Conservation (phyloP, 2,888 invertebrate genomes). For the Agrochola lychnidis region DNA sequence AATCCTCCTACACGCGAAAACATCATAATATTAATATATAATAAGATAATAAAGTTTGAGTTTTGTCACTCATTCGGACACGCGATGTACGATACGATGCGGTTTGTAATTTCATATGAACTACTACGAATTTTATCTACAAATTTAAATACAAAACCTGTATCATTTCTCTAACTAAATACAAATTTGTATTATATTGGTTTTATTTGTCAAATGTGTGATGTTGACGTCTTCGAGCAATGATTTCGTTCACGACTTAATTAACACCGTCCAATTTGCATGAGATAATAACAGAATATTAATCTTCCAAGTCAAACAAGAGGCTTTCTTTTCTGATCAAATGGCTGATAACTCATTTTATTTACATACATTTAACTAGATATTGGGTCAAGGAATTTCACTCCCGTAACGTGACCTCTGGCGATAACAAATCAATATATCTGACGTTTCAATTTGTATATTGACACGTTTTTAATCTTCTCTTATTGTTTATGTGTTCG, state of each 20-base stretch:
- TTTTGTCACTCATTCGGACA: slow-evolving; percentile 31
- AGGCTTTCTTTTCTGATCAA: slow-evolving; percentile 66
- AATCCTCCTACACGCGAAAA: slow-evolving; percentile 58
- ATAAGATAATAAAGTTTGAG: slow-evolving; percentile 42
- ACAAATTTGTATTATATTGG: slow-evolving; percentile 1
- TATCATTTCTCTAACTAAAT: slow-evolving; percentile 14
- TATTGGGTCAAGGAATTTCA: slow-evolving; percentile 73
- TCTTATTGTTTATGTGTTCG: slow-evolving; percentile 86
- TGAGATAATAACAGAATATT: slow-evolving; percentile 60
- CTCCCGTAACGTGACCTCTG: slow-evolving; percentile 76
- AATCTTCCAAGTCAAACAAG: slow-evolving; percentile 54
- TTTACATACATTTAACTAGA: slow-evolving; percentile 70
- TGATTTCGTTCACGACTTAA: slow-evolving; percentile 27
- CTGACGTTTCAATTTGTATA: slow-evolving; percentile 89
- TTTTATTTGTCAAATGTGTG: slow-evolving; percentile 29
- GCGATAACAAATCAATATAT: slow-evolving; percentile 86
- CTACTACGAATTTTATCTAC: slow-evolving; percentile 32
- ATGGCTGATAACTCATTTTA: slow-evolving; percentile 73
- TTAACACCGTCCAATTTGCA: slow-evolving; percentile 48
- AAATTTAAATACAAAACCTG: slow-evolving; percentile 17
- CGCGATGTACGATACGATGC: slow-evolving; percentile 2
- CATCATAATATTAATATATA: slow-evolving; percentile 49
- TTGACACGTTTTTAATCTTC: slow-evolving; percentile 89
- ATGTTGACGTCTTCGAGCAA: slow-evolving; percentile 21
- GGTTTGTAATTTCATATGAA: slow-evolving; percentile 53